These are phyloP conservation scores for Stegostoma tigrinum DNA, from an alignment of 2,113 vertebrate species.

Conservation along the genomic window DNA sequence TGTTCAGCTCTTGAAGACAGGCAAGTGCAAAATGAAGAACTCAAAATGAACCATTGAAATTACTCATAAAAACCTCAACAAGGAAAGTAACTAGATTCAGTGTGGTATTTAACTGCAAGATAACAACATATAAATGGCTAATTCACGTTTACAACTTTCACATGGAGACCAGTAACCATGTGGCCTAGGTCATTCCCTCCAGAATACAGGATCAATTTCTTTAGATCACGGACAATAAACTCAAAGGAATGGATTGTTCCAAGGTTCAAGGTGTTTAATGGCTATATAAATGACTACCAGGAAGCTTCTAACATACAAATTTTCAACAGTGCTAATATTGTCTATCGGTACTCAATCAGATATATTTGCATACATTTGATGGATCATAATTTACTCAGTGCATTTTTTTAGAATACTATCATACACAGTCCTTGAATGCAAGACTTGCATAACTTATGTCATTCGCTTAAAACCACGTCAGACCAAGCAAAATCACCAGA, in stretches of 20 bases:
- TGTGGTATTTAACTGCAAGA: not conserved
- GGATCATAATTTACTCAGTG: too few relatives aligned
- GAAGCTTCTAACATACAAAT: not conserved
- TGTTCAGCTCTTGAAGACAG: not conserved
- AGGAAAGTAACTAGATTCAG: not conserved
- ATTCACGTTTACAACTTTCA: not conserved
- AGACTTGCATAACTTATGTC: too few relatives aligned
- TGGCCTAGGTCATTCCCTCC: not conserved
- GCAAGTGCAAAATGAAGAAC: slow-evolving; percentile 19
- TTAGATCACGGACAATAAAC: too few relatives aligned
- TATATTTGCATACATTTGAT: too few relatives aligned
- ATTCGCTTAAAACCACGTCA: too few relatives aligned
- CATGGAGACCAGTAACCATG: not conserved
- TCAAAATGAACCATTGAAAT: not conserved
- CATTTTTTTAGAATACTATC: too few relatives aligned
- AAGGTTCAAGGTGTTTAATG: not conserved
- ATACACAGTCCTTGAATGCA: too few relatives aligned
- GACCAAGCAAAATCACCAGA: too few relatives aligned
- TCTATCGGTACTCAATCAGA: too few relatives aligned
- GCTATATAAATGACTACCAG: not conserved
- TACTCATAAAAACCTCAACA: not conserved
- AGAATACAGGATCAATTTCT: not conserved
- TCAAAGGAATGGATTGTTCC: not conserved
- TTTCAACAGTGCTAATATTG: too few relatives aligned
- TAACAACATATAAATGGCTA: not conserved